Conservation (phyloP, 2,888 invertebrate genomes). For the Elmis aenea region DNA sequence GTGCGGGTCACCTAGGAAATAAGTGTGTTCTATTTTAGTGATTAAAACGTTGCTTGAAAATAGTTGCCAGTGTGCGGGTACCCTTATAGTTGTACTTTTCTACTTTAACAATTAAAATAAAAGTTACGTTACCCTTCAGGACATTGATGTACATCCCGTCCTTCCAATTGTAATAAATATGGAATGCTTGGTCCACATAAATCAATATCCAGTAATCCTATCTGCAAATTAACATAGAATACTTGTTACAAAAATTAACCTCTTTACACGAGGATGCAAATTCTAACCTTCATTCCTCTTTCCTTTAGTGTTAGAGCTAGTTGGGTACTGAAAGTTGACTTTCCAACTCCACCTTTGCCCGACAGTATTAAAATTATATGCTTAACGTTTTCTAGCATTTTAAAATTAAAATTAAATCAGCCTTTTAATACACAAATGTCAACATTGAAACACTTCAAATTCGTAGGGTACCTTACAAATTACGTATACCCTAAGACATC, state of each 20-base stretch:
- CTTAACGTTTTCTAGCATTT: conserved; percentile 75
- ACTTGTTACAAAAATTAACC: too few species aligned
- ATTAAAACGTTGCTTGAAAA: too few species aligned
- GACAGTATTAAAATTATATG: conserved; percentile 89
- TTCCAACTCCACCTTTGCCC: conserved; percentile 99
- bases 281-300: conserved; percentile 69
- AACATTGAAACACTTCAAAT: too few species aligned
- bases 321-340: conserved; percentile 94
- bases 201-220: conserved; percentile 89
- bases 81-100: conserved; percentile 4
- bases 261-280: not conserved
- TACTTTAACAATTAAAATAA: conserved; percentile 5
- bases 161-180: conserved; percentile 80
- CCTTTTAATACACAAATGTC: too few species aligned
- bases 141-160: conserved; percentile 80
- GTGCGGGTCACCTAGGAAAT: too few species aligned
- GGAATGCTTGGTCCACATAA: conserved; percentile 95
- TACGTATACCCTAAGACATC: too few species aligned
- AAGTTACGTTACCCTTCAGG: conserved; percentile 62
- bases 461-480: too few species aligned
- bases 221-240: conserved; percentile 52
- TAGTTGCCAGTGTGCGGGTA: too few species aligned
- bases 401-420: conserved; percentile 16
- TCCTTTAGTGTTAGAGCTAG: conserved; percentile 80
- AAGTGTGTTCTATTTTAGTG: too few species aligned